Conservation (phyloP, 2,797 vertebrate species). For the Prunella strophiata region DNA sequence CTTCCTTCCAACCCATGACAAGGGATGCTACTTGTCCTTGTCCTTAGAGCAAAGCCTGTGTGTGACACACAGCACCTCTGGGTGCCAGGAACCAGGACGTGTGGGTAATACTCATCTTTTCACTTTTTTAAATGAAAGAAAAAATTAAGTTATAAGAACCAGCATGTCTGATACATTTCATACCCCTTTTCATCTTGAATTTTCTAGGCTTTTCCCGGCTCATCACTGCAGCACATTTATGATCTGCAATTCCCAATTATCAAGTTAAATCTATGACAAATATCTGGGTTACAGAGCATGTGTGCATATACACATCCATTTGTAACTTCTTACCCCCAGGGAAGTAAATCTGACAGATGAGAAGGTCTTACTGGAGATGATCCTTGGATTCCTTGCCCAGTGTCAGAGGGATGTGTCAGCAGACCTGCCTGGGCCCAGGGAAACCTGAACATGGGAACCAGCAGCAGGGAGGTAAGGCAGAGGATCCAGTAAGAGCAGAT, state of each 20-base stretch:
- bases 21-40: neutral
- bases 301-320: accelerated
- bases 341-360: neutral
- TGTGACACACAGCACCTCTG: neutral
- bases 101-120: neutral
- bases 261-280: accelerated
- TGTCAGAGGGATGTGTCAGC: neutral
- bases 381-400: neutral
- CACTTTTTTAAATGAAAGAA: neutral
- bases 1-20: neutral
- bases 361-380: neutral
- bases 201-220: neutral
- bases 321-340: neutral
- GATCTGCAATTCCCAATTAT: neutral
- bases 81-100: accelerated
- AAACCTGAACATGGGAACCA: neutral
- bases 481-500: neutral
- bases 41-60: accelerated
- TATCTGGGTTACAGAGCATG: neutral
- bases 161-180: neutral
- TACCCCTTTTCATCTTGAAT: neutral
- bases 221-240: neutral
- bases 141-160: neutral
- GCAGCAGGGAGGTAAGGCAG: neutral
- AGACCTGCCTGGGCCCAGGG: neutral